Base-by-base conservation (phyloP, 2,113 vertebrate genomes). In the Alethe diademata region DNA sequence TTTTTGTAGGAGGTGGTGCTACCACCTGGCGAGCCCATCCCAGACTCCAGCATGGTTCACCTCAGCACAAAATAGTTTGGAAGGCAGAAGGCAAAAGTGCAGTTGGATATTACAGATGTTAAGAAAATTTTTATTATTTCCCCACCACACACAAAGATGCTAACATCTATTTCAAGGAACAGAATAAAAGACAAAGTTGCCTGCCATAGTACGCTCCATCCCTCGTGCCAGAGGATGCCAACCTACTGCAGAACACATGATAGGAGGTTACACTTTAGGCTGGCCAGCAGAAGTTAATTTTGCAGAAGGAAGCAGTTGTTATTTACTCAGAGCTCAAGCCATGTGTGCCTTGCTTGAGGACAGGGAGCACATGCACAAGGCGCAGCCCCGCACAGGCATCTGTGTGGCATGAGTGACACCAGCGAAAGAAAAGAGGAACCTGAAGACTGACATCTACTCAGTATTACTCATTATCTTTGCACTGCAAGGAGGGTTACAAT, bases 361-460 rank as follows among this genome's bases (percentile, higher is more conserved):
- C 31, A 42, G 73, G 65, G 69, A 91, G 88, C 8, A 4, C 31
- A 64, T 0, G 19, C 47, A 82, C 12, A 35, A n/a, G 45, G 64
- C 17, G 0, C 79, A 73, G 69, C n/a, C 23, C 29, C 0, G 2
- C 31, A 14, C 6, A 12, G 24, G 78, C 51, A 19, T 20, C 29
- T 35, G 43, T 6, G 2, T 2, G 42, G 60, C 5, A 33, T 35
- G 74, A 81, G 18, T 38, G 51, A 72, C 85, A 75, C 64, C 61
- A 23, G 74, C 6, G 11, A 22, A 70, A 95, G 92, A 93, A 95
- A 71, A 93, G n/a, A 38, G 29, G 47, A 31, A 51, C 26, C 50
- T 31, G 24, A 69, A 80, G 72, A 36, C 48, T 81, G 89, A 88
- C 36, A 2, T 61, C 45, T 81, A 51, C 33, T 62, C 28, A 3